These are phyloP conservation scores for Parapsyche elsis DNA, from an alignment of 1,140 invertebrate genomes.

Conservation along the genomic window DNA sequence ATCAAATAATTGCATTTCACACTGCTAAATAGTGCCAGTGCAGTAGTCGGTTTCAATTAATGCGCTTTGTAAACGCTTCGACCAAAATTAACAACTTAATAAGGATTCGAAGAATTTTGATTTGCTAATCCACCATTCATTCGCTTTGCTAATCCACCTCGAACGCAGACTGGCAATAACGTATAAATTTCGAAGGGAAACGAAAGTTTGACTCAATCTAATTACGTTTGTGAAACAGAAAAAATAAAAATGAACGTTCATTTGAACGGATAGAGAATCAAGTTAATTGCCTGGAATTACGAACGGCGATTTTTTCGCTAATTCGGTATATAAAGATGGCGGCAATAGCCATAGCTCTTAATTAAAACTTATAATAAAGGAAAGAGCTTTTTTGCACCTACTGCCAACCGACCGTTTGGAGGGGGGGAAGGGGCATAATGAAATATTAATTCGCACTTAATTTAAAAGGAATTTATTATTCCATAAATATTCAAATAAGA, in stretches of 20 bases:
- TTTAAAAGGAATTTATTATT: constrained; percentile 34
- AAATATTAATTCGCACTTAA: constrained; percentile 34
- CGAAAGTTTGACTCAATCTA: background rate
- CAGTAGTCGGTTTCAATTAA: too few species aligned
- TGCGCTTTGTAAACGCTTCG: too few species aligned
- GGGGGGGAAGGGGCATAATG: background rate
- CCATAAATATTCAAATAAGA: constrained; percentile 32
- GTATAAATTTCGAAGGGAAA: too few species aligned
- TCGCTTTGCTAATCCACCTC: too few species aligned
- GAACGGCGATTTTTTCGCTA: background rate
- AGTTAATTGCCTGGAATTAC: constrained; percentile 8
- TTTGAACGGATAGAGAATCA: background rate
- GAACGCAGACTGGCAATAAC: too few species aligned
- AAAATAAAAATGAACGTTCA: constrained; percentile 2
- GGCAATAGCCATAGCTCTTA: constrained; percentile 30
- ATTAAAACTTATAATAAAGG: constrained; percentile 36
- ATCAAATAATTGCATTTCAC: too few species aligned
- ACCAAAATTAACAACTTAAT: too few species aligned
- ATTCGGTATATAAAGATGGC: constrained; percentile 17
- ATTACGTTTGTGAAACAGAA: background rate
- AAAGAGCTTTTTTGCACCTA: constrained; percentile 29
- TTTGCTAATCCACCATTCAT: too few species aligned
- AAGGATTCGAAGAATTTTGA: too few species aligned
- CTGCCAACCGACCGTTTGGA: background rate
- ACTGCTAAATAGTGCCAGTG: too few species aligned